Evolutionary conservation across 35 echinoderm and acorn worm genomes (phyloP).

Genomic region (Anneissia japonica): DNA sequence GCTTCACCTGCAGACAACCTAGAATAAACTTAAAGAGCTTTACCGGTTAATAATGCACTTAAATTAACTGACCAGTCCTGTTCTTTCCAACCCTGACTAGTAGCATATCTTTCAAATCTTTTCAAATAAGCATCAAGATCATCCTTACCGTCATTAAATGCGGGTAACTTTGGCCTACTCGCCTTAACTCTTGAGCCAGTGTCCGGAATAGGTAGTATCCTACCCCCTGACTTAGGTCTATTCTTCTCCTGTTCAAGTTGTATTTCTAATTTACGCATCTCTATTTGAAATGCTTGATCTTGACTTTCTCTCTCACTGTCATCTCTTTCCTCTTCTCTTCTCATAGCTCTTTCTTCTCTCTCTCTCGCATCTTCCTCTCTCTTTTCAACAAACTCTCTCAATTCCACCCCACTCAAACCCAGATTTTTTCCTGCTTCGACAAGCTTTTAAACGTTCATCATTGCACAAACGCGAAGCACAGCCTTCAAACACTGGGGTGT

Average conservation of each 20-base stretch:
- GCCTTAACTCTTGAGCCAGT: neutral
- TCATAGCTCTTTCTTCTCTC: too few species aligned
- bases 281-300: too few species aligned
- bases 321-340: too few species aligned
- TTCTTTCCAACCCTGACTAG: neutral
- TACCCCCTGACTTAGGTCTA: neutral
- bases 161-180: constrained; percentile 1
- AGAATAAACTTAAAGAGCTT: constrained; percentile 25
- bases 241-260: constrained; percentile 13
- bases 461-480: too few species aligned
- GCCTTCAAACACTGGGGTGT: too few species aligned
- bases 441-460: too few species aligned
- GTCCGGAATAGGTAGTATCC: too few species aligned
- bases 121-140: constrained; percentile 52
- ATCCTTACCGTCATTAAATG: constrained; percentile 42
- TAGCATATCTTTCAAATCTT: constrained; percentile 33
- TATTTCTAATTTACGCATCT: constrained; percentile 1
- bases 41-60: constrained; percentile 51
- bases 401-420: too few species aligned
- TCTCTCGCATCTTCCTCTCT: too few species aligned
- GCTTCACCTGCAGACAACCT: neutral
- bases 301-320: too few species aligned
- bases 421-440: too few species aligned
- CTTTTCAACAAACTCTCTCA: too few species aligned
- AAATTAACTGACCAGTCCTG: constrained; percentile 47